Conservation (phyloP, 2,113 vertebrate species). For the Noturus placidus region DNA sequence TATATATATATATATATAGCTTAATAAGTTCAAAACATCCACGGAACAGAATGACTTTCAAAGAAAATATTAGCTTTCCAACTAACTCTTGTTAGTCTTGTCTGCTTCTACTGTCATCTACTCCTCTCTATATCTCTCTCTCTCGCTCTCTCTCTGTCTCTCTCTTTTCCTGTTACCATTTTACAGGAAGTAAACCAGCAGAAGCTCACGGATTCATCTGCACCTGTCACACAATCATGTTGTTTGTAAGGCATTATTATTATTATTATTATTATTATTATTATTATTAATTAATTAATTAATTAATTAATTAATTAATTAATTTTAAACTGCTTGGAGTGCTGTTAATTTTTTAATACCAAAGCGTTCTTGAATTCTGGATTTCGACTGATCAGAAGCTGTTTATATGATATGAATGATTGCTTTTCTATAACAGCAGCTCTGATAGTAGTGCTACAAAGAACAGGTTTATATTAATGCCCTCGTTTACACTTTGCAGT, state of each 20-base stretch:
- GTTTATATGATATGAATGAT: background rate
- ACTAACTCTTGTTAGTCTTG: background rate
- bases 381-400: background rate
- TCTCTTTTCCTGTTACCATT: slow-evolving; percentile 24
- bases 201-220: background rate
- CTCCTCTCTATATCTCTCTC: slow-evolving; percentile 27
- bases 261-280: no score
- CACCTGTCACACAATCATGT: background rate
- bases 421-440: background rate
- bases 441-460: background rate
- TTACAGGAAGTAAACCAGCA: slow-evolving; percentile 9
- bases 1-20: background rate
- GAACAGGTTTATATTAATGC: background rate
- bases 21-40: background rate
- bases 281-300: no score
- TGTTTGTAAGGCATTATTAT: background rate
- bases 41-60: background rate
- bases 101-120: background rate
- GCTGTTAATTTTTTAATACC: no score
- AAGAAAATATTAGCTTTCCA: background rate
- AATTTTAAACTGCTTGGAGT: background rate
- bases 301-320: no score
- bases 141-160: slow-evolving; percentile 18
- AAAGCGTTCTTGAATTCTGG: background rate
- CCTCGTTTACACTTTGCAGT: background rate